Base-by-base conservation (phyloP, 2,797 vertebrate species). In the Sitta carolinensis region DNA sequence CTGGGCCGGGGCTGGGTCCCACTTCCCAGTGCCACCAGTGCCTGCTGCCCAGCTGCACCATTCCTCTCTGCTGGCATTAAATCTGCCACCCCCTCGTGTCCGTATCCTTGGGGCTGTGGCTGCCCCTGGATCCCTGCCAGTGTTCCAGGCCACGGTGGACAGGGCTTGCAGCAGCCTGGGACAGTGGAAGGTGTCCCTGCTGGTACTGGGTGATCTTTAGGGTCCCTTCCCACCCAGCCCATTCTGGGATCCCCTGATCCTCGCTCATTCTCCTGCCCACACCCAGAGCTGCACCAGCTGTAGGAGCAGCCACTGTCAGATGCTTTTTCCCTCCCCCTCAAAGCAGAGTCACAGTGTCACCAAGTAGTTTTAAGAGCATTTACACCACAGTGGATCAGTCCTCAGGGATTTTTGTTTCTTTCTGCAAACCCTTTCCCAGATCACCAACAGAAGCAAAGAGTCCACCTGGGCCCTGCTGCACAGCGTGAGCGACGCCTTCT, bases 401-500 rank as follows among this genome's bases (percentile, higher is more conserved):
- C 78, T 54, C 55, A 89, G 1, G 3, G 47, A 7, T 20, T 32
- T 20, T 27, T 52, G 4, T 63, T 79, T 80, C 18, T 57, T 76
- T 66, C 16, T 76, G 17, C 4, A 30, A 77, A 55, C 7, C 23
- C 29, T 89, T 93, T 80, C 63, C 21, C 75, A 99, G 99, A 99
- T 99, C 97, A 98, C 98, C 76, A 99, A 98, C 69, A 99, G 98
- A 94, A 99, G 99, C 94, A 98, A 98, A 42, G 98, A 99, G 96
- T 99, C 99, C 10, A 98, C 98, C 0, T 97, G 98, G 96, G 98
- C 98, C 1, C 98, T 99, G 96, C 97, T 99, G 55, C 97, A 98
- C 94, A 99, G 99, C 3, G 87, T 99, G 95, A 98, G 98, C 1
- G 99, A 99, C 23, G 99, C 99, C 36, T 99, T 99, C 92, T 99